These are phyloP conservation scores for Epistrophella euchroma DNA, from an alignment of 2,888 invertebrate species.

Conservation along the genomic window DNA sequence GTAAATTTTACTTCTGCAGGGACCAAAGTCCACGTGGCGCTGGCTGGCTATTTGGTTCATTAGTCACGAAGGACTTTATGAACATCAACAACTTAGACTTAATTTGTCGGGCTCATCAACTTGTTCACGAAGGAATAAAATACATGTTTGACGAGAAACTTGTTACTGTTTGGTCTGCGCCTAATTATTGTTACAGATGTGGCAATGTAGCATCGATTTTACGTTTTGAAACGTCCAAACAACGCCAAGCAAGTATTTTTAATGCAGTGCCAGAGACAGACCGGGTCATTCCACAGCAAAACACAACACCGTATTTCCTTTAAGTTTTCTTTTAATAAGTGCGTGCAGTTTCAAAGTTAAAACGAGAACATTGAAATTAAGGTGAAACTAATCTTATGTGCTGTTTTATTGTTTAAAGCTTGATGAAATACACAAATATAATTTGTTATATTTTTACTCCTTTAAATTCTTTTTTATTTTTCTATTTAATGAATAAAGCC, in stretches of 20 bases:
- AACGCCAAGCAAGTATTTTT: slow-evolving; percentile 93
- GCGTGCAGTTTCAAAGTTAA: slow-evolving; percentile 14
- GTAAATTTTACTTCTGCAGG: slow-evolving; percentile 83
- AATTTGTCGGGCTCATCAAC: slow-evolving; percentile 99
- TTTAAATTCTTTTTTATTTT: slow-evolving; percentile 23
- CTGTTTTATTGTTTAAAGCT: slow-evolving; percentile 35
- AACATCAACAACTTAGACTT: slow-evolving; percentile 95
- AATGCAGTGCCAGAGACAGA: slow-evolving; percentile 97
- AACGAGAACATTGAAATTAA: slow-evolving; percentile 9
- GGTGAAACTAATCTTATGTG: slow-evolving; percentile 26
- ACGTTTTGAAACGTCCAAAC: slow-evolving; percentile 92
- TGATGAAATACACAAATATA: slow-evolving; percentile 40
- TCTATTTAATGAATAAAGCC: too few relatives aligned
- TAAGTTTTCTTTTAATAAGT: slow-evolving; percentile 83
- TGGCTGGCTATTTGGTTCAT: slow-evolving; percentile 98
- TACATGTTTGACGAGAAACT: slow-evolving; percentile 99
- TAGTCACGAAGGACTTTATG: slow-evolving; percentile 97
- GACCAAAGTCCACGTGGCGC: slow-evolving; percentile 97
- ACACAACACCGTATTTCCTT: slow-evolving; percentile 98
- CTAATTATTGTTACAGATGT: slow-evolving; percentile 99
- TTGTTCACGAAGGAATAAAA: slow-evolving; percentile 99
- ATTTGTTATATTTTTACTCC: slow-evolving; percentile 63
- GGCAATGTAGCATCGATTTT: slow-evolving; percentile 99
- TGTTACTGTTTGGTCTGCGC: slow-evolving; percentile 99
- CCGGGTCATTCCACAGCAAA: slow-evolving; percentile 95